These are phyloP conservation scores for Enteromius afrohamiltoni DNA, from an alignment of 2,797 vertebrate species.

Conservation along the genomic window DNA sequence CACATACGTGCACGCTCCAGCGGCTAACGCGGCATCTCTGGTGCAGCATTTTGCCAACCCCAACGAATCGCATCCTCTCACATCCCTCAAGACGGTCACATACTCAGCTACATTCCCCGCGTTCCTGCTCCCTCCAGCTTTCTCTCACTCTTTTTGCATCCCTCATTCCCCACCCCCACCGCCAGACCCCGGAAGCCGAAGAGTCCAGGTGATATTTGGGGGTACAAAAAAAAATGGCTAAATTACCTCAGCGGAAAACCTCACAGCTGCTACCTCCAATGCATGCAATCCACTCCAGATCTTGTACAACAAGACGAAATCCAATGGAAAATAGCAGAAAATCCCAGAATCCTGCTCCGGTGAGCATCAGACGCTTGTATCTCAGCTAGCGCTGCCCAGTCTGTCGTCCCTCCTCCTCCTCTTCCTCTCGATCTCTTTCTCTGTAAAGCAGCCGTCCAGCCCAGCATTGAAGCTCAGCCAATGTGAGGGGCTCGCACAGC, in stretches of 20 bases:
- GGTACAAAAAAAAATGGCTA: neutral
- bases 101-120: constrained; percentile 57
- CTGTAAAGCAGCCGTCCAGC: constrained; percentile 55
- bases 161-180: constrained; percentile 33
- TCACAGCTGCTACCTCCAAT: constrained; percentile 4
- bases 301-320: constrained; percentile 25
- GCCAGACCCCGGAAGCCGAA: constrained; percentile 57
- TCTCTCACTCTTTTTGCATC: constrained; percentile 42
- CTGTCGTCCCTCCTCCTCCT: constrained; percentile 64
- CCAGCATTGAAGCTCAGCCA: constrained; percentile 81
- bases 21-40: constrained; percentile 33
- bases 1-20: constrained; percentile 44
- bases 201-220: constrained; percentile 29
- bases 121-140: constrained; percentile 53
- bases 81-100: constrained; percentile 44
- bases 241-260: constrained; percentile 59
- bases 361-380: constrained; percentile 69
- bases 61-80: constrained; percentile 43
- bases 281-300: constrained; percentile 8
- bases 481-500: constrained; percentile 81
- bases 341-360: constrained; percentile 52
- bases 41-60: constrained; percentile 52
- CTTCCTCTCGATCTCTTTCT: constrained; percentile 59
- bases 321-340: constrained; percentile 29
- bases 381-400: constrained; percentile 75